Base-by-base conservation (phyloP, 2,113 vertebrate species). In the Hymenochirus boettgeri region DNA sequence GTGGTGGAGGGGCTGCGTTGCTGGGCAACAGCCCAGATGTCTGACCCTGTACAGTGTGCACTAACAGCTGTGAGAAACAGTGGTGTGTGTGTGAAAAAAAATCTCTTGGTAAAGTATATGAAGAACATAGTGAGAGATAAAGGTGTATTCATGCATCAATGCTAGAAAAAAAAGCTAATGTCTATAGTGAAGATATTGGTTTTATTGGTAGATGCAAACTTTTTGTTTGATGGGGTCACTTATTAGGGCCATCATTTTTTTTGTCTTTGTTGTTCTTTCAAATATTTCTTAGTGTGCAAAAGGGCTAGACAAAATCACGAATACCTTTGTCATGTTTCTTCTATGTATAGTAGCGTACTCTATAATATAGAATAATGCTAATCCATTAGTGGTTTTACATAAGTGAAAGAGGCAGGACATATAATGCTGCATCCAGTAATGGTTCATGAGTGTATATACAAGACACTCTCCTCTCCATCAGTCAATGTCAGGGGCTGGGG, bases 1-100 rank as follows among this genome's bases (percentile, higher is more conserved):
- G 55, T 58, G 63, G 62, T 37, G 64, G 63, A 54, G 57, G 65
- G 56, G 56, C 57, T 60, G 46, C 18, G 65, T 69, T 60, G 65
- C 65, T 57, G 46, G 51, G 65, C 65, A 69, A 69, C 65, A 69
- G 65, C 65, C 65, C 65, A 69, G 65, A 69, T 69, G 65, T 69
- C 65, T 69, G 65, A 69, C 65, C 65, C 65, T 60, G 65, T 69
- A 60, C 65, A 69, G 31, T 69, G 65, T 69, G 65, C 57, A 60
- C 48, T 69, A 57, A 69, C 65, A 57, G 15, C 15, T 46, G 27
- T 29, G 47, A 5, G 22, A 8, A 21, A 21, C 19, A 48, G 21
- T 22, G 46, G 11, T 52, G 50, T 26, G 19, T 53, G 50, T 25
- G 24, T 53, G 23, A 35, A 35, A 35, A 42, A n/a, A 42, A 42